Percentiles rank a stretch among this genome's conserved stretches.
phyloP scores from a whole-genome alignment of 37 sponge, comb jelly and placozoan species.

The Petrosia ficiformis region DNA sequence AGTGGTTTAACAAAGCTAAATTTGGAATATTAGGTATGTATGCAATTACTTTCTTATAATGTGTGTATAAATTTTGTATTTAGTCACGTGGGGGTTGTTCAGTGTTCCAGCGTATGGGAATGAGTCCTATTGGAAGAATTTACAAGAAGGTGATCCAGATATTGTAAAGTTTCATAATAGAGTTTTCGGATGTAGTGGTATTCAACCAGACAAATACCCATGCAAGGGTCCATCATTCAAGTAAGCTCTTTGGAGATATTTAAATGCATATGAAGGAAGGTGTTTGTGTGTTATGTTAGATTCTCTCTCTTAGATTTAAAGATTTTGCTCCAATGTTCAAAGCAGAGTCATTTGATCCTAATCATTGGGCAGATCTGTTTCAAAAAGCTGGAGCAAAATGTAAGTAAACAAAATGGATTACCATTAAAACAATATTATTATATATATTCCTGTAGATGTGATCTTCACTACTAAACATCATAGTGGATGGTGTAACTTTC shows the following conservation, averaged over 20 bases:
- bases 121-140: slow-evolving; percentile 75
- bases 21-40: slow-evolving; percentile 36
- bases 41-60: not conserved
- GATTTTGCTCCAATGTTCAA: slow-evolving; percentile 90
- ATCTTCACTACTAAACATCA: slow-evolving; percentile 84
- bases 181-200: slow-evolving; percentile 74
- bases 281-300: not conserved
- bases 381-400: slow-evolving; percentile 82
- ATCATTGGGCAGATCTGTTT: slow-evolving; percentile 75
- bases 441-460: slow-evolving; percentile 42
- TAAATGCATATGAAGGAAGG: not conserved
- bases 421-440: slow-evolving; percentile 1
- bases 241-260: too few relatives aligned
- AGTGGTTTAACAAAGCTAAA: slow-evolving; percentile 77
- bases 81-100: slow-evolving; percentile 70
- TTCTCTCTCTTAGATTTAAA: slow-evolving; percentile 24
- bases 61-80: not conserved
- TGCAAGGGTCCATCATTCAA: not conserved
- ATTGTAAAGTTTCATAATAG: slow-evolving; percentile 68
- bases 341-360: slow-evolving; percentile 76
- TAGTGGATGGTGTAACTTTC: slow-evolving; percentile 84
- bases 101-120: slow-evolving; percentile 65
- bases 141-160: slow-evolving; percentile 41
- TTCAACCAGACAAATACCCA: slow-evolving; percentile 56
- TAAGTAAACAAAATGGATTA: slow-evolving; percentile 14